A percentile compares a stretch with the other conserved stretches of the same genome.
phyloP scores from a whole-genome alignment of 2,797 vertebrate species.

The Onychomys torridus region DNA sequence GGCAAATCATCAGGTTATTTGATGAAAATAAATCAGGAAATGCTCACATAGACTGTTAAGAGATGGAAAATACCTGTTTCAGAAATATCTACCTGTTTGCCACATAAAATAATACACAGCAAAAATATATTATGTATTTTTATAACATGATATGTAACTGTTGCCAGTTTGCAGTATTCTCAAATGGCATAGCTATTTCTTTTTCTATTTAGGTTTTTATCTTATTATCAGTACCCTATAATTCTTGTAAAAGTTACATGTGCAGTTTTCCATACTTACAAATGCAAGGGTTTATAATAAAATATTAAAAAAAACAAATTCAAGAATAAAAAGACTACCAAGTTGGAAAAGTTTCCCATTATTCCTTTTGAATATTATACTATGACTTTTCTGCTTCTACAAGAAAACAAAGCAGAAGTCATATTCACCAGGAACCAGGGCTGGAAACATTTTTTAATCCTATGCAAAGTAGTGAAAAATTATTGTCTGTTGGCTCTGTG shows the following conservation, averaged over 20 bases:
- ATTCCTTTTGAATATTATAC: conserved; percentile 24
- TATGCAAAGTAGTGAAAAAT: neutral
- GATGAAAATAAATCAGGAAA: neutral
- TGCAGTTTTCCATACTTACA: neutral
- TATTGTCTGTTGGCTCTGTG: neutral
- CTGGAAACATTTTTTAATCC: neutral
- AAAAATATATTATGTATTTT: neutral
- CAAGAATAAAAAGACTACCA: conserved; percentile 15
- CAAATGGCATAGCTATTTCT: neutral
- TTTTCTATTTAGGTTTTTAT: neutral
- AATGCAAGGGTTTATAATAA: neutral
- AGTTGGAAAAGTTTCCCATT: neutral
- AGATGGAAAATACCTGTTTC: neutral
- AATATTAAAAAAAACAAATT: neutral
- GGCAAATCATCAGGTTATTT: neutral
- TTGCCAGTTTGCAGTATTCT: neutral
- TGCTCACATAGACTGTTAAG: neutral
- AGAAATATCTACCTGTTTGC: neutral
- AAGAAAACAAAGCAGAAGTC: conserved; percentile 36
- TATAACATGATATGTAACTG: neutral
- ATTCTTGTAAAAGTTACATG: neutral
- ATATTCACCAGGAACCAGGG: neutral
- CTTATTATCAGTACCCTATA: neutral
- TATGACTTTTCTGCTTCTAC: neutral
- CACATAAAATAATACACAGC: neutral